phyloP scores from a whole-genome alignment of 37 sponge, comb jelly and placozoan genomes.

The Spongilla lacustris region DNA sequence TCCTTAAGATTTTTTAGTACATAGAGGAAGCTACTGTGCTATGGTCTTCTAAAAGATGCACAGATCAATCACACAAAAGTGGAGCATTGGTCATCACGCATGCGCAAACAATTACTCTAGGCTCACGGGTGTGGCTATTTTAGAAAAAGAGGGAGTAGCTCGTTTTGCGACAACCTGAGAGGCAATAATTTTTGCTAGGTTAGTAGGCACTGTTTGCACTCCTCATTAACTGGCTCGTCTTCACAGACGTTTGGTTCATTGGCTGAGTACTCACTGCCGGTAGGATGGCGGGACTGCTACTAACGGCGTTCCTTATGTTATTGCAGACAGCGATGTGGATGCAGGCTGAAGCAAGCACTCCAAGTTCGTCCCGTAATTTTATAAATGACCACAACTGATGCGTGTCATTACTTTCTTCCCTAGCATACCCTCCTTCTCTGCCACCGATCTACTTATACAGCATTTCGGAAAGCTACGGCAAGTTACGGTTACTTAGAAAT shows the following conservation, averaged over 20 bases:
- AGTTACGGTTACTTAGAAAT: background rate
- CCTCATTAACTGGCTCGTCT: no score
- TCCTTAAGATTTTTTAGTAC: no score
- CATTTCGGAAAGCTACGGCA: background rate
- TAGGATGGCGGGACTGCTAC: no score
- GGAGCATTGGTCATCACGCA: no score
- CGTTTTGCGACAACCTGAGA: background rate
- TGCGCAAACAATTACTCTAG: background rate
- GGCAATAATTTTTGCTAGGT: background rate
- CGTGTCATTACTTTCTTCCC: background rate
- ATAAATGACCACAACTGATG: background rate
- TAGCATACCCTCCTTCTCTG: background rate
- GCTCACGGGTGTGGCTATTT: background rate
- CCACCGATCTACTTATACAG: background rate
- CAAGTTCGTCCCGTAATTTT: background rate
- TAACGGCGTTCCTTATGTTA: no score
- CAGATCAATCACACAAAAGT: no score
- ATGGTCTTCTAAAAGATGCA: no score
- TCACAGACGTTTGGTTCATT: no score
- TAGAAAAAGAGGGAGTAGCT: constrained; percentile 9
- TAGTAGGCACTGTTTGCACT: no score
- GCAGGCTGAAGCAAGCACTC: background rate
- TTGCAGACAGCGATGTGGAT: background rate
- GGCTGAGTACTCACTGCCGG: no score
- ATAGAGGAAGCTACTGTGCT: no score